Evolutionary conservation across 2,888 invertebrate species (phyloP).

Genomic region (Caenorhabditis sp.): DNA sequence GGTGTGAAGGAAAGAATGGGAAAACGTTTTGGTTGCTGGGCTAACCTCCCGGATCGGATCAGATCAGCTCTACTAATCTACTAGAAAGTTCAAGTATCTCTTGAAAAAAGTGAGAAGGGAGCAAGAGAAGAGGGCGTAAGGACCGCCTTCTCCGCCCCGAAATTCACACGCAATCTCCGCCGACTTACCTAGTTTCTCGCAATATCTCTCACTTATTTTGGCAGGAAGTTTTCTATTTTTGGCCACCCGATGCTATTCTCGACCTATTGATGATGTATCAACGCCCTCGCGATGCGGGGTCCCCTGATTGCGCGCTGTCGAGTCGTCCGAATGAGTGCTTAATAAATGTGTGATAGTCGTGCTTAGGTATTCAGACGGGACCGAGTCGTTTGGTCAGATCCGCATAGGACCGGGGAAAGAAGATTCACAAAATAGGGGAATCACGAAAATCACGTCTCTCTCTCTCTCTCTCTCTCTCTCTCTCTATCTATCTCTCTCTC

Average conservation of each 20-base stretch:
- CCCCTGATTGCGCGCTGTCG: slow-evolving; percentile 2
- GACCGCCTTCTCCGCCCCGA: slow-evolving; percentile 8
- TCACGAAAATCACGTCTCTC: slow-evolving; percentile 41
- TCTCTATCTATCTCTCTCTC: no score
- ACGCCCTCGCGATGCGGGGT: slow-evolving; percentile 40
- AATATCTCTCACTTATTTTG: background rate
- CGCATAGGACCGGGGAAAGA: background rate
- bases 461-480: no score
- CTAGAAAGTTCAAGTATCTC: slow-evolving; percentile 24
- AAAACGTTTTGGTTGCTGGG: no score
- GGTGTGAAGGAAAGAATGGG: background rate
- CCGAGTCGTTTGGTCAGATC: slow-evolving; percentile 2
- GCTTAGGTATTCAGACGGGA: slow-evolving; percentile 22
- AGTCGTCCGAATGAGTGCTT: background rate
- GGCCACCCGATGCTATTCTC: slow-evolving; percentile 37
- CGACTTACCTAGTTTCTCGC: slow-evolving; percentile 35
- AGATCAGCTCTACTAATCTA: background rate
- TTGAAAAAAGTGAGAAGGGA: slow-evolving; percentile 9
- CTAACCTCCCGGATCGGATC: no score
- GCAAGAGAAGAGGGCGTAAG: slow-evolving; percentile 11
- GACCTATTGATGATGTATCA: slow-evolving; percentile 42
- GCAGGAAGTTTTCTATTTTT: slow-evolving; percentile 25
- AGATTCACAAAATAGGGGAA: background rate
- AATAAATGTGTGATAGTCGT: slow-evolving; percentile 49
- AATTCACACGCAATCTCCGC: slow-evolving; percentile 48